Conservation (phyloP, 2,797 vertebrate species). For the Epinephelus awoara region DNA sequence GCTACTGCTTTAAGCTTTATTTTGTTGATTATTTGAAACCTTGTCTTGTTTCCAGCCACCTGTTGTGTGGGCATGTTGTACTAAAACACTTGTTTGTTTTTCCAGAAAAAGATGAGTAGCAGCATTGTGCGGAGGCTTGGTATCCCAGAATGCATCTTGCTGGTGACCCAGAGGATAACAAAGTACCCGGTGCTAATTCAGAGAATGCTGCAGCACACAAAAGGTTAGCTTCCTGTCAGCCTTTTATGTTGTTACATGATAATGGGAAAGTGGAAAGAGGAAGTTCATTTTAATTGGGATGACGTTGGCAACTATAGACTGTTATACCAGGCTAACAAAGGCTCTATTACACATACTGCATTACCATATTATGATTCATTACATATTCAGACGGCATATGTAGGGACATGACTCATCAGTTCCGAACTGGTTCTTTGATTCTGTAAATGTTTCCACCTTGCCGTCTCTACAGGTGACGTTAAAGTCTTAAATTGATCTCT, state of each 20-base stretch:
- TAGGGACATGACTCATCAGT: not conserved
- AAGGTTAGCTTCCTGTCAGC: slow-evolving; percentile 84
- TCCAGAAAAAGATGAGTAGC: slow-evolving; percentile 97
- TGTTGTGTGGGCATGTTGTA: slow-evolving; percentile 38
- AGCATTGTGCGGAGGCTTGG: slow-evolving; percentile 94
- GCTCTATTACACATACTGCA: not conserved
- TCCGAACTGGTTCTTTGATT: not conserved
- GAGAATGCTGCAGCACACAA: slow-evolving; percentile 94
- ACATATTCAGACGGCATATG: not conserved
- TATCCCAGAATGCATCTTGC: slow-evolving; percentile 96
- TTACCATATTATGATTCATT: not conserved
- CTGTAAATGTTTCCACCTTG: no score
- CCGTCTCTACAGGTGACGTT: no score
- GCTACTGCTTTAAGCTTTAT: slow-evolving; percentile 9
- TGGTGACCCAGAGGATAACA: slow-evolving; percentile 98
- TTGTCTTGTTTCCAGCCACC: slow-evolving; percentile 12
- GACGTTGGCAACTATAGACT: not conserved
- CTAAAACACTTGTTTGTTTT: slow-evolving; percentile 42
- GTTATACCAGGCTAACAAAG: not conserved
- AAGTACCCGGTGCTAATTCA: slow-evolving; percentile 97
- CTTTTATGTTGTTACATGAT: not conserved
- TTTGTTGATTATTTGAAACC: slow-evolving; percentile 30
- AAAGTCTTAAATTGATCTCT: not conserved
- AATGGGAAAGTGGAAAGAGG: not conserved
- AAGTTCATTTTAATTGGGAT: slow-evolving; percentile 1